Evolutionary conservation across 2,113 vertebrate species (phyloP).

Genomic region (Chinchilla lanigera): DNA sequence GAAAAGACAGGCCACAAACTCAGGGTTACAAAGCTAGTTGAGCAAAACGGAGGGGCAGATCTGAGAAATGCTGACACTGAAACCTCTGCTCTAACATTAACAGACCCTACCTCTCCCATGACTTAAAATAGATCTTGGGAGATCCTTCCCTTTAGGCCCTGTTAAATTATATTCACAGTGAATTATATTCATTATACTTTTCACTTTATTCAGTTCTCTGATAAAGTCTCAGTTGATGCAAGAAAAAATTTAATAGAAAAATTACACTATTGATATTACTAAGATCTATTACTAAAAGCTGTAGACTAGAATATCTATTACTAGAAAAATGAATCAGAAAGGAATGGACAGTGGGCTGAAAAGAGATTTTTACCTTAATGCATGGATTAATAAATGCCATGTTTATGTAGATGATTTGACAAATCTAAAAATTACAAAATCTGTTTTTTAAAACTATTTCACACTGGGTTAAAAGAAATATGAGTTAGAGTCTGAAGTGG

Average conservation of each 20-base stretch:
- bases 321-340: constrained; percentile 4
- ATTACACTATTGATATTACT: not conserved
- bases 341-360: not conserved
- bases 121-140: not conserved
- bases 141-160: not conserved
- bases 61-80: not conserved
- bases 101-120: not conserved
- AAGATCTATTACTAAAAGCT: not conserved
- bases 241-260: not conserved
- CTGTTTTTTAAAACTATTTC: not conserved
- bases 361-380: constrained; percentile 45
- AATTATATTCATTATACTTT: not conserved
- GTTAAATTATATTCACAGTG: not conserved
- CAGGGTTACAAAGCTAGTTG: not conserved
- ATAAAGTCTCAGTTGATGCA: constrained; percentile 31
- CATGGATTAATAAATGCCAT: constrained; percentile 13
- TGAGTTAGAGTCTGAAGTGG: not conserved
- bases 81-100: not conserved
- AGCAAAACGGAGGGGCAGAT: not conserved
- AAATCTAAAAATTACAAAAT: constrained; percentile 2
- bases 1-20: not conserved
- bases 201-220: constrained; percentile 24
- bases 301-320: not conserved
- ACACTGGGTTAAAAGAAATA: not conserved
- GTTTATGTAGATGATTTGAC: constrained; percentile 15